These are phyloP conservation scores for Phymorhynchus buccinoides DNA, from an alignment of 1,140 invertebrate species.

Conservation along the genomic window DNA sequence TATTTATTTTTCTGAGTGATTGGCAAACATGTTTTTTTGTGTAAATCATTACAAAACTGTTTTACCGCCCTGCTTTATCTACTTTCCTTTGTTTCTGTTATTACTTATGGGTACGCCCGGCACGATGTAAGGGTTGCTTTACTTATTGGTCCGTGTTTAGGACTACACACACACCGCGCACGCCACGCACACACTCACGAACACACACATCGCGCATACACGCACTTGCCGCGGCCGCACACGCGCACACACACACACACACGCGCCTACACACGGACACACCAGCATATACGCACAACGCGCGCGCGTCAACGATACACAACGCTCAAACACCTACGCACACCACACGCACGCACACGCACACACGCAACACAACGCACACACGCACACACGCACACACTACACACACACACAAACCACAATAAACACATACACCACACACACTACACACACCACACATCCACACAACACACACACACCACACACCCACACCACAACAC, in stretches of 20 bases:
- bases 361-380: background rate
- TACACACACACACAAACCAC: no score
- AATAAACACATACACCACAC: no score
- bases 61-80: background rate
- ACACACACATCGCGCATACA: background rate
- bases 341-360: background rate
- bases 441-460: no score
- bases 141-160: no score
- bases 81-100: background rate
- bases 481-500: background rate
- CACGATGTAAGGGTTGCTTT: background rate
- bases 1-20: no score
- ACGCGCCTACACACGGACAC: background rate
- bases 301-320: no score
- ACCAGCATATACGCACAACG: constrained; percentile 9
- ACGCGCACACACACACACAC: constrained; percentile 35
- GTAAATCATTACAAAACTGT: background rate
- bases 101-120: no score
- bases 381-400: background rate
- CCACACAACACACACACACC: no score
- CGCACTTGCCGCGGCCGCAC: constrained; percentile 5
- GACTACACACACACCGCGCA: background rate
- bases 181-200: background rate
- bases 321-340: background rate
- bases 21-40: no score